Evolutionary conservation across 1,140 invertebrate species (phyloP).

Genomic region (Drosophila fuyamai): DNA sequence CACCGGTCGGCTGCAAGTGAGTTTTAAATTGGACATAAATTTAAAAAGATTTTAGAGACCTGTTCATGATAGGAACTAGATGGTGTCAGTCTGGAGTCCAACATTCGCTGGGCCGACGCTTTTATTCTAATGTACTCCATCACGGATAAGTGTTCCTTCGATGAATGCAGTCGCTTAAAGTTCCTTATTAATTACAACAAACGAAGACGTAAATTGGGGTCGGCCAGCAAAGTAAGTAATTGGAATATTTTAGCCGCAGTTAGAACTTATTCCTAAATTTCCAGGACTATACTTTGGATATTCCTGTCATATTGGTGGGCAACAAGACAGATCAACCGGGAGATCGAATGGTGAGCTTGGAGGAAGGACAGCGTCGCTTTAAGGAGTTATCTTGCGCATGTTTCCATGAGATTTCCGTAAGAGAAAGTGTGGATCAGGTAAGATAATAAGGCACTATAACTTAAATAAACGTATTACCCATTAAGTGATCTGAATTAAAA

Average conservation of each 20-base stretch:
- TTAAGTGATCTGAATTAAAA: too few relatives aligned
- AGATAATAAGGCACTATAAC: too few relatives aligned
- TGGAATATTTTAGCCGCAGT: not conserved
- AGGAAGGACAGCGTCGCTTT: conserved; percentile 90
- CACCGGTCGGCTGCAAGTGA: conserved; percentile 89
- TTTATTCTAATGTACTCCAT: conserved; percentile 94
- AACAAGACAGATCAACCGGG: conserved; percentile 92
- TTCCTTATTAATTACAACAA: conserved; percentile 93
- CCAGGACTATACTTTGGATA: conserved; percentile 87
- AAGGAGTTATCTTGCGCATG: conserved; percentile 92
- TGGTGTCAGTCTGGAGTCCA: conserved; percentile 89
- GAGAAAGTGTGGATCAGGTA: conserved; percentile 92
- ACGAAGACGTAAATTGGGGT: conserved; percentile 87
- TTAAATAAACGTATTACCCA: too few relatives aligned
- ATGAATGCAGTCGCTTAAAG: conserved; percentile 92
- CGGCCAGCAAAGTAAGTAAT: conserved; percentile 83
- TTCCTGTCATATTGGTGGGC: conserved; percentile 91
- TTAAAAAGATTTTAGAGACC: not conserved
- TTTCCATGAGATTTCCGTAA: conserved; percentile 93
- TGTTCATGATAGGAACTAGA: conserved; percentile 87
- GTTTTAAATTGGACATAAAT: conserved; percentile 61
- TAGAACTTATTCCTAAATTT: conserved; percentile 25
- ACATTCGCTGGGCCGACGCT: conserved; percentile 93
- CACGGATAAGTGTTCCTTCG: conserved; percentile 93
- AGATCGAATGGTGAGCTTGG: conserved; percentile 90